A percentile compares a stretch with the other conserved stretches of the same genome.
Conservation (phyloP, 1,140 invertebrate species). For the Mizuhopecten yessoensis region DNA sequence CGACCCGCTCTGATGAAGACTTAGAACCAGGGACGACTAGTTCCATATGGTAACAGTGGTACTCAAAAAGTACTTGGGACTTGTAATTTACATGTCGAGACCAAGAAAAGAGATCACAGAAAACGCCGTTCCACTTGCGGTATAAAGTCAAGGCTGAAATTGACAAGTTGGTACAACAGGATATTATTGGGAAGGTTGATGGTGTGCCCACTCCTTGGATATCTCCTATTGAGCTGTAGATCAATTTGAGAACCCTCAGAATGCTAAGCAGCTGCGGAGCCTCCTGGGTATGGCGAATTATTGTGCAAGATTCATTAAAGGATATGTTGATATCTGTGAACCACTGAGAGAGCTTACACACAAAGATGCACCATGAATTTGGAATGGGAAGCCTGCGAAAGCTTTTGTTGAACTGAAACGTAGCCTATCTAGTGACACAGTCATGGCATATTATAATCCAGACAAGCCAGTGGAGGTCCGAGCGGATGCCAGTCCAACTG, state of each 20-base stretch:
- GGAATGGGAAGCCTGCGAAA: conserved; percentile 55
- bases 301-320: no score
- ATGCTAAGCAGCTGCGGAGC: conserved; percentile 67
- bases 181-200: no score
- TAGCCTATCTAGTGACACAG: conserved; percentile 57
- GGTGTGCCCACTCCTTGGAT: no score
- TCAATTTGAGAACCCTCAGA: conserved; percentile 73
- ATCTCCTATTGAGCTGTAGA: no score
- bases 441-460: conserved; percentile 66
- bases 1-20: conserved; percentile 16
- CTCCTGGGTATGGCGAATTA: conserved; percentile 75
- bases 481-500: conserved; percentile 66
- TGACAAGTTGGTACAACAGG: no score
- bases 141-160: no score
- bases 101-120: conserved; percentile 72
- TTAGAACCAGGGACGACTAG: background rate
- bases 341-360: no score
- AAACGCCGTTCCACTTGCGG: no score
- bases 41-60: conserved; percentile 43
- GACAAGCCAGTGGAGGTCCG: conserved; percentile 51
- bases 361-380: conserved; percentile 51
- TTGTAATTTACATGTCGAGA: conserved; percentile 44
- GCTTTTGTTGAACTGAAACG: conserved; percentile 55
- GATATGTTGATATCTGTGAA: no score
- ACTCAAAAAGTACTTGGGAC: conserved; percentile 42